Percentiles rank a stretch among this genome's conserved stretches.
phyloP scores from a whole-genome alignment of 2,113 vertebrate genomes.

The Pseudonaja textilis region DNA sequence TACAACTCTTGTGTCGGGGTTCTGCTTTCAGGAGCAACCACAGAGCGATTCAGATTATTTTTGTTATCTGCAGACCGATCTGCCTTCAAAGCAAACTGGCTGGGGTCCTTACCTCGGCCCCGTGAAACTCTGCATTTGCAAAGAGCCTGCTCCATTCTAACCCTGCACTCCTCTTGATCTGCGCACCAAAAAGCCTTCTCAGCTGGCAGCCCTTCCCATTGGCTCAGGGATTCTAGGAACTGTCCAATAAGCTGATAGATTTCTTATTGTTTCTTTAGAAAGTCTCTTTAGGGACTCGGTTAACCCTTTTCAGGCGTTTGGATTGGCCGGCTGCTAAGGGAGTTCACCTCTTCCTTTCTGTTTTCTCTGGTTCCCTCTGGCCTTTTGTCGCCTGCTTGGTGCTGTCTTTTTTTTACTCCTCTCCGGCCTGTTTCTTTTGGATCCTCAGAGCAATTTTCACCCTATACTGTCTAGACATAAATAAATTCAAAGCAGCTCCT shows the following conservation, averaged over 20 bases:
- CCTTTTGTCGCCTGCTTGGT: background rate
- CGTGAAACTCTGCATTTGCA: background rate
- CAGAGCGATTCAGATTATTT: background rate
- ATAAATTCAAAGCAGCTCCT: background rate
- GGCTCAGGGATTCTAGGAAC: conserved; percentile 39
- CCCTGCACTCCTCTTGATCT: conserved; percentile 55
- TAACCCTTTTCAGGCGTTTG: background rate
- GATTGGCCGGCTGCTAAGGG: fast-evolving
- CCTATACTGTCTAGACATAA: conserved; percentile 8
- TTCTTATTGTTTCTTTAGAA: conserved; percentile 18
- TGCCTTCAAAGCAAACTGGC: background rate
- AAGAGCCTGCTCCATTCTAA: conserved; percentile 44
- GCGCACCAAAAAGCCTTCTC: conserved; percentile 4
- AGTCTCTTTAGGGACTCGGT: conserved; percentile 16
- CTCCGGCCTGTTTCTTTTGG: conserved; percentile 11
- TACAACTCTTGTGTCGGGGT: background rate
- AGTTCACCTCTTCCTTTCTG: background rate
- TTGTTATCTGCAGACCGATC: background rate
- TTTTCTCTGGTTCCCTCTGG: background rate
- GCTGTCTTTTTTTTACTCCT: background rate
- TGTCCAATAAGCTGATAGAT: conserved; percentile 64
- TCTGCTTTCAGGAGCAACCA: background rate
- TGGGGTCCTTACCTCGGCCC: background rate
- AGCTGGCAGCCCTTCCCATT: conserved; percentile 62
- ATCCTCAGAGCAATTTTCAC: background rate